Evolutionary conservation across 2,113 vertebrate species (phyloP).

Genomic region (Sterrhoptilus dennistouni): DNA sequence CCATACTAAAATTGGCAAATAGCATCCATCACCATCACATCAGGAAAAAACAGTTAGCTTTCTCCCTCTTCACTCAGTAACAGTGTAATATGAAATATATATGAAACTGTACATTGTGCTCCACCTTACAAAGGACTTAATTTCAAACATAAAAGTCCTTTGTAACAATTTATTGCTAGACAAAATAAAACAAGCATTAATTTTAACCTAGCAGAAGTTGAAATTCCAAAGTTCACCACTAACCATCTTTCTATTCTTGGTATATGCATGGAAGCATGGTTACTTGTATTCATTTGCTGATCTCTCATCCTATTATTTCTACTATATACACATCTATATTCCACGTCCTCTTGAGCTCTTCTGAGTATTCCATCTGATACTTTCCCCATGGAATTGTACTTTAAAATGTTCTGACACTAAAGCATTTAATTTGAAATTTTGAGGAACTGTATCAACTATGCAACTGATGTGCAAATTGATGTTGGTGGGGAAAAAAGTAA

Average conservation of each 20-base stretch:
- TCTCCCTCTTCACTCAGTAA: neutral
- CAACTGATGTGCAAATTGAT: conserved; percentile 20
- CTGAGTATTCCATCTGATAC: neutral
- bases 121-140: neutral
- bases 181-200: neutral
- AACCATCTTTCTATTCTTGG: neutral
- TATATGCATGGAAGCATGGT: neutral
- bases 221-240: neutral
- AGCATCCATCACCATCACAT: neutral
- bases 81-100: neutral
- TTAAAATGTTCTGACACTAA: conserved; percentile 12
- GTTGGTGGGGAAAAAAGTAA: neutral
- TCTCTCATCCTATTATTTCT: neutral
- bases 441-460: conserved; percentile 24
- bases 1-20: neutral
- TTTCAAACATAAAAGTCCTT: neutral
- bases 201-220: neutral
- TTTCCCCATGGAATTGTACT: neutral
- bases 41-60: neutral
- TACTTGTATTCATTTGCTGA: neutral
- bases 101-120: neutral
- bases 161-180: neutral
- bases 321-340: neutral
- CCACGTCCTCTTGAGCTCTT: neutral
- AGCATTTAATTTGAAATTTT: conserved; percentile 41